Conservation (phyloP, 2,113 vertebrate species). For the Crotalus helleri region DNA sequence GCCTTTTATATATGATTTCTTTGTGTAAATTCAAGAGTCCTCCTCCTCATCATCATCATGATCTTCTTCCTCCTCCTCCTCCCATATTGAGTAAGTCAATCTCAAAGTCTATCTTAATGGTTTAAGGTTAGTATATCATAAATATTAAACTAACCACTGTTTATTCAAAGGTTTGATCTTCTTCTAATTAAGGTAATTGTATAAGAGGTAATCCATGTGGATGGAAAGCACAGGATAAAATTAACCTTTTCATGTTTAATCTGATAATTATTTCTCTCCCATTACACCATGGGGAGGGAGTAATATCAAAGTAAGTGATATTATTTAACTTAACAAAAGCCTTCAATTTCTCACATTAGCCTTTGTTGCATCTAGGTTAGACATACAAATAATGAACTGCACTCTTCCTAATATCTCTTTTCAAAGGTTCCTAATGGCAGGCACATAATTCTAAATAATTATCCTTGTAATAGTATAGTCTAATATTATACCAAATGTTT, state of each 20-base stretch:
- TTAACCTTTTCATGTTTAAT: constrained; percentile 9
- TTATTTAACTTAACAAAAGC: constrained; percentile 16
- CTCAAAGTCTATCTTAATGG: neutral
- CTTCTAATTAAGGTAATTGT: neutral
- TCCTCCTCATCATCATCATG: neutral
- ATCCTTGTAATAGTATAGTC: neutral
- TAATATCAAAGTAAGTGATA: neutral
- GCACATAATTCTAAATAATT: constrained; percentile 26
- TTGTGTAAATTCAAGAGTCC: neutral
- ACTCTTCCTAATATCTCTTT: constrained; percentile 13
- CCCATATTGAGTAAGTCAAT: neutral
- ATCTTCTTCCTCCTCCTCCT: neutral
- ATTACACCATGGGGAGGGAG: neutral
- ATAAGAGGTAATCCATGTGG: neutral
- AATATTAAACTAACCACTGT: neutral
- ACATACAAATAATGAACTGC: constrained; percentile 3
- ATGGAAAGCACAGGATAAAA: neutral
- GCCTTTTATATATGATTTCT: neutral
- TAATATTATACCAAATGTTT: neutral
- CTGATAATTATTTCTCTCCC: neutral
- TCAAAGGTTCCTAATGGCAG: neutral
- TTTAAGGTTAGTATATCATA: neutral
- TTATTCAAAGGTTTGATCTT: neutral
- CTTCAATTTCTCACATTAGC: constrained; percentile 6
- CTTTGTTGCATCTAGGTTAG: constrained; percentile 11